A percentile compares a stretch with the other conserved stretches of the same genome.
Conservation (phyloP, 1,140 invertebrate genomes). For the Kradibia gibbosae region DNA sequence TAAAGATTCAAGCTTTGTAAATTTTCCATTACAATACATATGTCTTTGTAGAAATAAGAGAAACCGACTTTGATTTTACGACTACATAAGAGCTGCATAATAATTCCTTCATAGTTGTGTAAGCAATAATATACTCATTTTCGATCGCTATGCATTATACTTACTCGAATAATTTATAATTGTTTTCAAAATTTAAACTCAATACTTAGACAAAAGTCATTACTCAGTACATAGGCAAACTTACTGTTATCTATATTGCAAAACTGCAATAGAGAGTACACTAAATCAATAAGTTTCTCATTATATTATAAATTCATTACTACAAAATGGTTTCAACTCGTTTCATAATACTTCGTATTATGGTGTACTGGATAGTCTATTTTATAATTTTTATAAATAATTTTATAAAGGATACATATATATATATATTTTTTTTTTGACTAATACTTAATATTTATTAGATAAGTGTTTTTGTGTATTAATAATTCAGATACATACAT, state of each 20-base stretch:
- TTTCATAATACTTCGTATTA: too few relatives aligned
- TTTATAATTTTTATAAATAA: too few relatives aligned
- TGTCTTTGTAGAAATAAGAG: not conserved
- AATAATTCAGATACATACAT: too few relatives aligned
- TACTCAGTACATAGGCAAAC: not conserved
- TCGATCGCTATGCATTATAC: not conserved
- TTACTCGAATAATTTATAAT: constrained; percentile 1
- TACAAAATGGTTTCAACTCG: not conserved
- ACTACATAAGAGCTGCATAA: not conserved
- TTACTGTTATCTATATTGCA: not conserved
- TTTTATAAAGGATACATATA: too few relatives aligned
- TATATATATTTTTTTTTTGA: too few relatives aligned
- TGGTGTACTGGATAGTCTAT: too few relatives aligned
- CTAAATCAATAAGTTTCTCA: not conserved
- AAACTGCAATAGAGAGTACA: not conserved
- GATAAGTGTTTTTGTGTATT: too few relatives aligned
- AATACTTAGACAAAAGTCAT: too few relatives aligned
- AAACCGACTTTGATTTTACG: not conserved
- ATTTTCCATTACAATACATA: not conserved
- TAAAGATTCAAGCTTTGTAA: not conserved
- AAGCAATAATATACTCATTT: not conserved
- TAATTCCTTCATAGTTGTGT: not conserved
- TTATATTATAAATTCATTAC: not conserved
- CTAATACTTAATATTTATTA: too few relatives aligned
- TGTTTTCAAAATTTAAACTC: not conserved